These are phyloP conservation scores for Spea multiplicata DNA, from an alignment of 2,113 vertebrate species.

Conservation along the genomic window DNA sequence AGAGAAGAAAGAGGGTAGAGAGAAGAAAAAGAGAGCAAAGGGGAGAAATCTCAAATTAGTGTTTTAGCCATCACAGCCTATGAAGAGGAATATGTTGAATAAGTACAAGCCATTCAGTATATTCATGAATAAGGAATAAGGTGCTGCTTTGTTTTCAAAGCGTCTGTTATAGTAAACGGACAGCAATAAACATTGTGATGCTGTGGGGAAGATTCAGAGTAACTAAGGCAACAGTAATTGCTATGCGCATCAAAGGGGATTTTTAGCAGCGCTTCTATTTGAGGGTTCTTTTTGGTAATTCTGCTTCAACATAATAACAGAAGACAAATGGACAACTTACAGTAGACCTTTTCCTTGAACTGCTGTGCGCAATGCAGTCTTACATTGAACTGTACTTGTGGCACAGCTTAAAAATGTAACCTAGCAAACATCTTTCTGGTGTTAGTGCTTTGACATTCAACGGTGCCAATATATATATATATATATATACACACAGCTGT, in stretches of 20 bases:
- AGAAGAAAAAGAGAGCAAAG: too few relatives aligned
- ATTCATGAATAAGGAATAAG: background rate
- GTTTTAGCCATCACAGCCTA: too few relatives aligned
- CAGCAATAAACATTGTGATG: background rate
- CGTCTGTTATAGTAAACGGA: background rate
- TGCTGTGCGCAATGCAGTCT: too few relatives aligned
- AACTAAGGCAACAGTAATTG: slow-evolving; percentile 36
- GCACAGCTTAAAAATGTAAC: too few relatives aligned
- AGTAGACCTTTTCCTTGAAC: background rate
- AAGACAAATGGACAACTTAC: background rate
- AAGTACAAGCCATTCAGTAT: background rate
- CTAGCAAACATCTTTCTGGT: too few relatives aligned
- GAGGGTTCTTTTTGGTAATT: background rate
- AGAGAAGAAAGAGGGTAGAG: too few relatives aligned
- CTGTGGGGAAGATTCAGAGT: slow-evolving; percentile 9
- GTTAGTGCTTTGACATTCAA: too few relatives aligned
- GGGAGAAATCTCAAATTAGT: too few relatives aligned
- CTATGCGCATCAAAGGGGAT: slow-evolving; percentile 9
- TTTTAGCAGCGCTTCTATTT: slow-evolving; percentile 19
- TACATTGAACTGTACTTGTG: too few relatives aligned
- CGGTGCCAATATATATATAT: too few relatives aligned
- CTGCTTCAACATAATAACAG: background rate
- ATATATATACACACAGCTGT: too few relatives aligned
- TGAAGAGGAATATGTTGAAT: too few relatives aligned
- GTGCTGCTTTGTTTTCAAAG: background rate